phyloP scores from a whole-genome alignment of 1,140 invertebrate genomes.

The Sogatella furcifera region DNA sequence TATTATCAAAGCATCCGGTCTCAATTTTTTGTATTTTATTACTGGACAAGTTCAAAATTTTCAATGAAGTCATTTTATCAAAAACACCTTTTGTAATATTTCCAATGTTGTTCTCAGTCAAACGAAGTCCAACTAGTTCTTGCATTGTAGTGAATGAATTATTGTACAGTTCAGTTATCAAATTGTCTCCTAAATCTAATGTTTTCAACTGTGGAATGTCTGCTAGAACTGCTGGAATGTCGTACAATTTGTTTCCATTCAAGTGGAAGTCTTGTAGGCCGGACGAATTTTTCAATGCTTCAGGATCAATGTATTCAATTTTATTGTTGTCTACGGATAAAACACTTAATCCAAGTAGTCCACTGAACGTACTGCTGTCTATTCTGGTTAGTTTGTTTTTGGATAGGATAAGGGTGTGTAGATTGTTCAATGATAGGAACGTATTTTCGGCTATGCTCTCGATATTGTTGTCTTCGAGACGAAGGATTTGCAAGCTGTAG shows the following conservation, averaged over 20 bases:
- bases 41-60: constrained; percentile 77
- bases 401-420: constrained; percentile 75
- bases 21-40: constrained; percentile 82
- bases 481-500: constrained; percentile 67
- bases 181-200: constrained; percentile 80
- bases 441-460: constrained; percentile 70
- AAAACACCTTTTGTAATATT: constrained; percentile 76
- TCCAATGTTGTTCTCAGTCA: constrained; percentile 82
- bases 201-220: constrained; percentile 71
- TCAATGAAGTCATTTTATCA: constrained; percentile 67
- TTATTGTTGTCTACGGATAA: constrained; percentile 77
- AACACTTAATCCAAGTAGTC: constrained; percentile 61
- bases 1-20: constrained; percentile 71
- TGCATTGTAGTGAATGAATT: constrained; percentile 68
- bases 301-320: constrained; percentile 61
- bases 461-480: constrained; percentile 72
- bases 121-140: constrained; percentile 68
- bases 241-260: constrained; percentile 72
- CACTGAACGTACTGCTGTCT: constrained; percentile 64
- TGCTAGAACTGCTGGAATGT: constrained; percentile 73
- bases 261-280: constrained; percentile 79
- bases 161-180: constrained; percentile 70
- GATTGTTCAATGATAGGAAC: constrained; percentile 65
- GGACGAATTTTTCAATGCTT: constrained; percentile 72
- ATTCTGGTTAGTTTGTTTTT: constrained; percentile 73